phyloP scores from a whole-genome alignment of 35 echinoderm and acorn worm species.

The Strongylocentrotus purpuratus region DNA sequence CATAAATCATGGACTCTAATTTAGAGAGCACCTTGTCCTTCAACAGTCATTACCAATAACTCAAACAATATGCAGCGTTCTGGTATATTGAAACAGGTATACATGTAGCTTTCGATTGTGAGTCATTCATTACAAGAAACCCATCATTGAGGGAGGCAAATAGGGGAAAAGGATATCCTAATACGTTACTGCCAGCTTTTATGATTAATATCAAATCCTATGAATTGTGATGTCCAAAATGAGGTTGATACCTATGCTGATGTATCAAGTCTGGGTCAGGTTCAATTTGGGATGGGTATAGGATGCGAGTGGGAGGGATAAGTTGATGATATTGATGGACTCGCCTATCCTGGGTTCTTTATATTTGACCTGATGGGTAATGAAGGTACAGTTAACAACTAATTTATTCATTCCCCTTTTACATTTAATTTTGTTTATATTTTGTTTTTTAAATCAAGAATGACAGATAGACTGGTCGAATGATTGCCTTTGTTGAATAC shows the following conservation, averaged over 20 bases:
- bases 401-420: no score
- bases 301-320: not conserved
- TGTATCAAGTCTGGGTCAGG: not conserved
- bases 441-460: no score
- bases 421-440: no score
- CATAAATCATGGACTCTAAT: not conserved
- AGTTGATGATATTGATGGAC: no score
- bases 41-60: not conserved
- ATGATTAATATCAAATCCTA: not conserved
- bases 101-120: not conserved
- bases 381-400: no score
- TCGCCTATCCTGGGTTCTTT: no score
- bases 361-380: no score
- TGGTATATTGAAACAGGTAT: not conserved
- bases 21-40: not conserved
- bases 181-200: not conserved
- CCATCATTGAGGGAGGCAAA: not conserved
- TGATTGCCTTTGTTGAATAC: no score
- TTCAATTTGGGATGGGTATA: not conserved
- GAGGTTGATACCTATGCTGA: not conserved
- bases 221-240: not conserved
- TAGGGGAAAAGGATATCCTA: not conserved
- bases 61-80: not conserved
- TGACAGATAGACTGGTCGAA: no score
- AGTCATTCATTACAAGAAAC: not conserved